A percentile compares a stretch with the other conserved stretches of the same genome.
Evolutionary conservation across 2,113 vertebrate species (phyloP).

Genomic region (Cepphus grylle): DNA sequence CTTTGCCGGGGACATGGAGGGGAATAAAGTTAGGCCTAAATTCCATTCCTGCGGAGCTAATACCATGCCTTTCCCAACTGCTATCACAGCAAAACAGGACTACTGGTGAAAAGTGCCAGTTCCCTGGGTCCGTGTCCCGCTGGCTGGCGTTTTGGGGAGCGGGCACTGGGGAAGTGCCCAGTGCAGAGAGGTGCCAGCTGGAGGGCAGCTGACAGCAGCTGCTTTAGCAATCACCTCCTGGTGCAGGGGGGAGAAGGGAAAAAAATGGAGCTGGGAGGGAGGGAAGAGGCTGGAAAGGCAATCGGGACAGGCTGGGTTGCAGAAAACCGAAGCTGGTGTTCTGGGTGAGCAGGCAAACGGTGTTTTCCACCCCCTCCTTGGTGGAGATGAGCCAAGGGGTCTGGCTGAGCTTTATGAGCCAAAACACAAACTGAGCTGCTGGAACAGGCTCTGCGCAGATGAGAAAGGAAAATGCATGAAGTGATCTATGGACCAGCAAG

Average conservation of each 20-base stretch:
- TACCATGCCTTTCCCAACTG: background rate
- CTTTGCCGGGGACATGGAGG: background rate
- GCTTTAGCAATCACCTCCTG: background rate
- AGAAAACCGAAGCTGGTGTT: background rate
- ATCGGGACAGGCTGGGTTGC: background rate
- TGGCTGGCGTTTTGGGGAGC: background rate
- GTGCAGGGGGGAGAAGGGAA: background rate
- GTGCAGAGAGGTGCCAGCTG: background rate
- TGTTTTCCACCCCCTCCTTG: slow-evolving; percentile 23
- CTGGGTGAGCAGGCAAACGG: background rate
- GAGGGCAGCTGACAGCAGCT: background rate
- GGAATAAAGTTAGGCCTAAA: background rate
- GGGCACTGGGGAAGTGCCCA: background rate
- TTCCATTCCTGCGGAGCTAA: background rate
- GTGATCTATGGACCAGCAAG: background rate
- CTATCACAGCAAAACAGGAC: background rate
- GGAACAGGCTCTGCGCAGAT: background rate
- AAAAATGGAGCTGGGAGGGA: background rate
- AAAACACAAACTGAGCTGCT: slow-evolving; percentile 29
- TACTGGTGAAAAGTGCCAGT: rapidly evolving
- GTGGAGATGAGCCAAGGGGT: slow-evolving; percentile 52
- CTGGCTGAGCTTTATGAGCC: slow-evolving; percentile 40
- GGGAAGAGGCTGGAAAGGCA: background rate
- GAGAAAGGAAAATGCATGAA: background rate
- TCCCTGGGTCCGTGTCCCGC: rapidly evolving